Evolutionary conservation across 2,113 vertebrate species (phyloP).

Genomic region (Desmodus rotundus): DNA sequence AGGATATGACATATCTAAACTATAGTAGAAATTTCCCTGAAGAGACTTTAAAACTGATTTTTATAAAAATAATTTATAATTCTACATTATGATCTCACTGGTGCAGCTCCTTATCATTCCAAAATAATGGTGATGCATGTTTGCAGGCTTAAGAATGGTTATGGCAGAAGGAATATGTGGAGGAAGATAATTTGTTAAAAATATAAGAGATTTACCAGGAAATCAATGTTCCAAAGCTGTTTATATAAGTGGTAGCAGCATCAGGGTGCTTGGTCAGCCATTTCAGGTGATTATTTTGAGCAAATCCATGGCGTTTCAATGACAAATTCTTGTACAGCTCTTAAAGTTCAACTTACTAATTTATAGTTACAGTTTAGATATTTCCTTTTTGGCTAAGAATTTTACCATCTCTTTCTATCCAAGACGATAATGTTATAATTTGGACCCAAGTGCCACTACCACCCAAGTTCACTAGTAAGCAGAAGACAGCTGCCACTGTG

Average conservation of each 20-base stretch:
- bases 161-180: not conserved
- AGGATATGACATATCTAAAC: slow-evolving; percentile 24
- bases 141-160: not conserved
- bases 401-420: not conserved
- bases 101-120: not conserved
- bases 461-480: slow-evolving; percentile 62
- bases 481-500: slow-evolving; percentile 62
- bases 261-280: not conserved
- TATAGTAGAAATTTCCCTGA: slow-evolving; percentile 8
- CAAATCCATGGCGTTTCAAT: not conserved
- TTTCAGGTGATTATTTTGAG: not conserved
- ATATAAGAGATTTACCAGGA: not conserved
- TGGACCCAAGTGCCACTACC: slow-evolving; percentile 37
- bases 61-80: slow-evolving; percentile 51
- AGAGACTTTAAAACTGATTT: slow-evolving; percentile 33
- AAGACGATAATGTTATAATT: slow-evolving; percentile 10
- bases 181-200: not conserved
- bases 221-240: not conserved
- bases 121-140: not conserved
- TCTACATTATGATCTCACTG: not conserved
- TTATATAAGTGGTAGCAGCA: not conserved
- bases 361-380: not conserved
- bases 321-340: not conserved
- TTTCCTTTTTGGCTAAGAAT: not conserved
- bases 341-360: not conserved